A percentile compares a stretch with the other conserved stretches of the same genome.
Conservation (phyloP, 1,140 invertebrate genomes). For the Achroia grisella region DNA sequence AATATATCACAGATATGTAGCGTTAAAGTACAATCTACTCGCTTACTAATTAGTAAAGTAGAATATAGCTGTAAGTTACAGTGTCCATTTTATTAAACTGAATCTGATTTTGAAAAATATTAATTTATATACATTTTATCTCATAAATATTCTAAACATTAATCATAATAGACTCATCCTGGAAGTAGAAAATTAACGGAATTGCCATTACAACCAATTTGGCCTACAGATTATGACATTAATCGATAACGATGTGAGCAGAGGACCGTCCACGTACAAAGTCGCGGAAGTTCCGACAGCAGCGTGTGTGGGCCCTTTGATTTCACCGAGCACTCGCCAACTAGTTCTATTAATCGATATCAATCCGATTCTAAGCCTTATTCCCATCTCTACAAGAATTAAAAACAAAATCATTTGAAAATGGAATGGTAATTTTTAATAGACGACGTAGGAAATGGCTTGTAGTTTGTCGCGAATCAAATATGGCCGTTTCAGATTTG, state of each 20-base stretch:
- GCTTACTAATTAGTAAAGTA: too few relatives aligned
- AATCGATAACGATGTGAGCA: conserved; percentile 9
- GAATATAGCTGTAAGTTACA: too few relatives aligned
- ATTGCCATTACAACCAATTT: conserved; percentile 9
- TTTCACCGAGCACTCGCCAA: conserved; percentile 7
- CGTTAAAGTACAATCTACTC: too few relatives aligned
- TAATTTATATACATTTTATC: too few relatives aligned
- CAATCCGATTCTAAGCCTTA: conserved; percentile 1
- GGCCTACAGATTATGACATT: conserved; percentile 14
- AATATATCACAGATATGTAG: too few relatives aligned
- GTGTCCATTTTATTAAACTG: too few relatives aligned
- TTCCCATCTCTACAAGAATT: neutral
- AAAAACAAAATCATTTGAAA: neutral
- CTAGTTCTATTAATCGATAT: conserved; percentile 1
- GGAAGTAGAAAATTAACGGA: conserved; percentile 9
- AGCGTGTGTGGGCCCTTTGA: conserved; percentile 19
- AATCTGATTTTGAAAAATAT: too few relatives aligned
- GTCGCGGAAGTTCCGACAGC: conserved; percentile 14
- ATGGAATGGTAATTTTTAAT: neutral
- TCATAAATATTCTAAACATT: too few relatives aligned
- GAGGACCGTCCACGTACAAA: conserved; percentile 9
- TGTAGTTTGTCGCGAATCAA: conserved; percentile 3
- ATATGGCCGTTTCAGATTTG: neutral
- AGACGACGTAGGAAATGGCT: neutral
- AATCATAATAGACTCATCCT: conserved; percentile 3